These are phyloP conservation scores for Mylabris phalerata DNA, from an alignment of 1,140 invertebrate genomes.

Conservation along the genomic window DNA sequence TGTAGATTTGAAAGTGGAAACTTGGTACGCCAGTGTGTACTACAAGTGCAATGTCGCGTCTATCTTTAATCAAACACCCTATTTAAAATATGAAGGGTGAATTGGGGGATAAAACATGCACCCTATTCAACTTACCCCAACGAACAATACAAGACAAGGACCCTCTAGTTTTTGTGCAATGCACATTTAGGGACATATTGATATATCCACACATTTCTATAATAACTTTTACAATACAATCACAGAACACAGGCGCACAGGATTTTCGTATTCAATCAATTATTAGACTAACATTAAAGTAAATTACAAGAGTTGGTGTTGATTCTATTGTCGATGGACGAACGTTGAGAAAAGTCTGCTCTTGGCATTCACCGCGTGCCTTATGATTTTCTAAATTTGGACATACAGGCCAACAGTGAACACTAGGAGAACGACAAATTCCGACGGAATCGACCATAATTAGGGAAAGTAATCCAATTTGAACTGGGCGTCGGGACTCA, in stretches of 20 bases:
- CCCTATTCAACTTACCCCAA: conserved; percentile 18
- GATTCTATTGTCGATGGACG: neutral
- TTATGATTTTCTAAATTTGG: conserved; percentile 65
- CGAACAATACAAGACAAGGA: conserved; percentile 2
- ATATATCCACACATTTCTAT: conserved; percentile 10
- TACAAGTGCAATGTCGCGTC: conserved; percentile 16
- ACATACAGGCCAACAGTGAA: conserved; percentile 87
- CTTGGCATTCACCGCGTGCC: conserved; percentile 97
- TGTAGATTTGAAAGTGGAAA: no score
- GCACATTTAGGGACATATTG: conserved; percentile 12
- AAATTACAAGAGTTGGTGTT: no score
- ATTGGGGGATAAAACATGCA: conserved; percentile 27
- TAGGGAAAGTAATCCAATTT: neutral
- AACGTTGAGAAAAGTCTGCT: conserved; percentile 63
- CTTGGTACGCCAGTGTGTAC: no score
- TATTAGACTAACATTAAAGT: neutral
- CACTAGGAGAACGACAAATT: conserved; percentile 64
- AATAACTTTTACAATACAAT: conserved; percentile 6
- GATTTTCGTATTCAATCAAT: neutral
- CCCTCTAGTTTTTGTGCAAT: conserved; percentile 14
- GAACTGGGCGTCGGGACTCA: neutral
- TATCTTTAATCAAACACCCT: conserved; percentile 24
- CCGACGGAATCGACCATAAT: neutral
- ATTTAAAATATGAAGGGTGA: conserved; percentile 15
- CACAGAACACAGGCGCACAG: neutral